Evolutionary conservation across 2,888 invertebrate genomes (phyloP).

Genomic region (Brassicogethes aeneus): DNA sequence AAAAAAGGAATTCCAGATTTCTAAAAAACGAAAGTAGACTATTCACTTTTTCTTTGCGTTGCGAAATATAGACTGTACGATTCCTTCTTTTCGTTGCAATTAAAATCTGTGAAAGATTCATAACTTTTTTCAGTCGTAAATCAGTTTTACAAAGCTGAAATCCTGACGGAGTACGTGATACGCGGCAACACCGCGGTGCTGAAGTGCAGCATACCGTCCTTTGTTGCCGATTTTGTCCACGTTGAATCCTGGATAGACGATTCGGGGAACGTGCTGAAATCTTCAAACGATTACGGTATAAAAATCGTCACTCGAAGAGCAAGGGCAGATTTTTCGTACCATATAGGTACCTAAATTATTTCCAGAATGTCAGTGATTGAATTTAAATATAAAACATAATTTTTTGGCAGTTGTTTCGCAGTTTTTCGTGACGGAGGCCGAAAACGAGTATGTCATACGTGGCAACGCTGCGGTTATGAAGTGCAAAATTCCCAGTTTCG

Average conservation of each 20-base stretch:
- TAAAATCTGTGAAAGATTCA: no score
- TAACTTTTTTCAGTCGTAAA: conserved; percentile 56
- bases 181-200: conserved; percentile 62
- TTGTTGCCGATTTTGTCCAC: conserved; percentile 63
- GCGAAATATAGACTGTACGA: no score
- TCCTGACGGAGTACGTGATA: conserved; percentile 65
- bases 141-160: conserved; percentile 63
- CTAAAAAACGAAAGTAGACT: no score
- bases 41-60: no score
- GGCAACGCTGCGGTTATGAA: conserved; percentile 87
- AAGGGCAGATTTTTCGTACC: no score
- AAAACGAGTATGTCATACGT: conserved; percentile 88
- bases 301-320: no score
- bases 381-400: conserved; percentile 1
- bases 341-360: conserved; percentile 5
- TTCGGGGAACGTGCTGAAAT: conserved; percentile 45
- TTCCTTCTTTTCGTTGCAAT: no score
- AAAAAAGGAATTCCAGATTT: conserved; percentile 8
- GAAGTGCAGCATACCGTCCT: conserved; percentile 66
- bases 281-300: conserved; percentile 46
- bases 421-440: conserved; percentile 83
- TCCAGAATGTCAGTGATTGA: background rate
- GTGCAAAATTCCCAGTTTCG: conserved; percentile 91
- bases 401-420: conserved; percentile 71
- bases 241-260: conserved; percentile 65